phyloP scores from a whole-genome alignment of 53 echinoderm and acorn worm species.

The Antedon mediterranea region DNA sequence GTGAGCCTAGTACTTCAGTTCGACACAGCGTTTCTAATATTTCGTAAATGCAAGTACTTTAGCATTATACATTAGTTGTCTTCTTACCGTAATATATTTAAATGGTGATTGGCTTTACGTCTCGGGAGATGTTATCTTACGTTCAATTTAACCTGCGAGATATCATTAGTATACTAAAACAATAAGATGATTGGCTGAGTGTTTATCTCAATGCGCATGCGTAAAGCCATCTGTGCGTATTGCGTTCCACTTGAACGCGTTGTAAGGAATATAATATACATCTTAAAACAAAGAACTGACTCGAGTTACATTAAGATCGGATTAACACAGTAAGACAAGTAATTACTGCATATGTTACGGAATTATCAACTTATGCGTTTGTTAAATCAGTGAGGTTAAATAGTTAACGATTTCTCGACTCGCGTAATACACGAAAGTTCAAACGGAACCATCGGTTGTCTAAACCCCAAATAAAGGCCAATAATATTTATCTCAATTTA shows the following conservation, averaged over 20 bases:
- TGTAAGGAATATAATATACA: background rate
- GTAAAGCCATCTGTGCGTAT: background rate
- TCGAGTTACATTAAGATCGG: background rate
- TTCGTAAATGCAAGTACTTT: too few relatives aligned
- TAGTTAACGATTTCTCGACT: too few relatives aligned
- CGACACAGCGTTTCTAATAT: too few relatives aligned
- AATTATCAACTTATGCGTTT: too few relatives aligned
- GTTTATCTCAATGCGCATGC: background rate
- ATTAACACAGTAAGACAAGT: background rate
- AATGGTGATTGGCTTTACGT: background rate
- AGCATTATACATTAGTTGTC: background rate
- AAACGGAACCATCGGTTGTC: too few relatives aligned
- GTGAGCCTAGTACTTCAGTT: too few relatives aligned
- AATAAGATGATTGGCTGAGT: background rate
- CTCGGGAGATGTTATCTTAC: background rate
- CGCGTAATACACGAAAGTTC: too few relatives aligned
- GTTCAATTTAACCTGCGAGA: background rate
- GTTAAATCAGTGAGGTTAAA: too few relatives aligned
- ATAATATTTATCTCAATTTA: too few relatives aligned
- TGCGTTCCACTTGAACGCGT: background rate
- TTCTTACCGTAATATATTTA: background rate
- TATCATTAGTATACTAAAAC: background rate
- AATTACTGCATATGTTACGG: background rate
- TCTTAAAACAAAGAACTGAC: background rate
- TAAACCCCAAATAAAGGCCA: too few relatives aligned